Base-by-base conservation (phyloP, 2,797 vertebrate genomes). In the Smutsia gigantea region DNA sequence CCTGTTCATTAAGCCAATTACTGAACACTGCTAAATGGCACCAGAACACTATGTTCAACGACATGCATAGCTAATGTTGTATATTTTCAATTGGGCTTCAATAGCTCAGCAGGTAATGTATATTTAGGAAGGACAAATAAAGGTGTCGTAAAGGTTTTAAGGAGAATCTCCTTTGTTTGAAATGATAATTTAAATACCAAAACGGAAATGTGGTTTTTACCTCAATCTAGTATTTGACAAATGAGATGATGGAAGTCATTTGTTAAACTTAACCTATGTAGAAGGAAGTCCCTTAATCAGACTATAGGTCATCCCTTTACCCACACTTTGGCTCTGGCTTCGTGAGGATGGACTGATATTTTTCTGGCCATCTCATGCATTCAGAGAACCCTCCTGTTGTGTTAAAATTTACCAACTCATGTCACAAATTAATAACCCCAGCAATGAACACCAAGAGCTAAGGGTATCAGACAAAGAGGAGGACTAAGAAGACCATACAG, bases 1-100 rank as follows among this genome's bases (percentile, higher is more conserved):
- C 75, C 95, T 98, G 96, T 95, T 98, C 97, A 98, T 98, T 98
- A 98, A 97, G 91, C 97, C 95, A 98, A 90, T 95, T 97, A 87
- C 87, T 83, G 49, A 98, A 94, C 25, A 49, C 46, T 75, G 96
- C 49, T 96, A 97, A 91, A 98, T 97, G 83, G 90, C 63, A 85
- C 25, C 51, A 96, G 21, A 63, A 97, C 27, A 72, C 75, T 77
- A 68, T 72, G 83, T 90, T 96, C 90, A 97, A 37, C 64, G 92
- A 79, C 2, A 0, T 81, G 74, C 19, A 92, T 71, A 83, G 27
- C 81, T 87, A 93, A 96, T 93, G 17, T 19, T 95, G 2, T 82
- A 31, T 81, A 96, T 69, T 57, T 93, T 29, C 72, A 96, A 92
- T 84, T 91, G 46, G 53, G 37, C 7, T n/a, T 84, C 85, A 63